These are phyloP conservation scores for Tethea ocularis DNA, from an alignment of 2,888 invertebrate species.

Conservation along the genomic window DNA sequence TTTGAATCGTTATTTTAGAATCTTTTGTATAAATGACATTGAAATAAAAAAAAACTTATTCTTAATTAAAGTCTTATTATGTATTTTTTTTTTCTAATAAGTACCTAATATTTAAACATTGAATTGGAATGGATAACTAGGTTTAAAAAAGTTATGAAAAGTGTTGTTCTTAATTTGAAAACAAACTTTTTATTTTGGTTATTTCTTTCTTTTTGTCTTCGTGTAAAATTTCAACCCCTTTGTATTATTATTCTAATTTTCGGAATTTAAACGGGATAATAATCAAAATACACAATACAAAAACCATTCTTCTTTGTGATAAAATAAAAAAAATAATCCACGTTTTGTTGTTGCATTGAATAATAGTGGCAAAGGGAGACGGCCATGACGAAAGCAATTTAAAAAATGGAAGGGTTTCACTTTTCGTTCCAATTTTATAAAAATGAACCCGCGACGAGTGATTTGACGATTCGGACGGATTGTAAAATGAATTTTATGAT, in stretches of 20 bases:
- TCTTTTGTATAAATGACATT: no score
- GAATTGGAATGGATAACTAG: no score
- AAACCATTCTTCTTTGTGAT: conserved; percentile 49
- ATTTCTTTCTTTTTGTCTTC: background rate
- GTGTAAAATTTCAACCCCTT: background rate
- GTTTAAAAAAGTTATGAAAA: no score
- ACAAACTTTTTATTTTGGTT: background rate
- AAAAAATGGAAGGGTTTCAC: conserved; percentile 78
- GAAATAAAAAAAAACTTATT: no score
- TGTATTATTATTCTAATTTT: background rate
- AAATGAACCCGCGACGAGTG: conserved; percentile 76
- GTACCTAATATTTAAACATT: no score
- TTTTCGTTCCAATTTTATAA: conserved; percentile 78
- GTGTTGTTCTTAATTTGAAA: no score
- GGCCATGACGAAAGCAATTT: conserved; percentile 80
- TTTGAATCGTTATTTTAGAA: no score
- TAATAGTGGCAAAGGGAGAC: conserved; percentile 71
- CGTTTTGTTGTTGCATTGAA: conserved; percentile 53
- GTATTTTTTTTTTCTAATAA: no score
- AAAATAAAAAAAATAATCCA: conserved; percentile 34
- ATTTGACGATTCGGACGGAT: conserved; percentile 78
- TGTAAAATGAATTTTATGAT: conserved; percentile 68
- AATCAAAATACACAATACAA: conserved; percentile 24
- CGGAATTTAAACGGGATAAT: conserved; percentile 3
- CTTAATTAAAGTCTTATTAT: no score